phyloP scores from a whole-genome alignment of 2,888 invertebrate genomes.

The Nipponacmea schrenckii region DNA sequence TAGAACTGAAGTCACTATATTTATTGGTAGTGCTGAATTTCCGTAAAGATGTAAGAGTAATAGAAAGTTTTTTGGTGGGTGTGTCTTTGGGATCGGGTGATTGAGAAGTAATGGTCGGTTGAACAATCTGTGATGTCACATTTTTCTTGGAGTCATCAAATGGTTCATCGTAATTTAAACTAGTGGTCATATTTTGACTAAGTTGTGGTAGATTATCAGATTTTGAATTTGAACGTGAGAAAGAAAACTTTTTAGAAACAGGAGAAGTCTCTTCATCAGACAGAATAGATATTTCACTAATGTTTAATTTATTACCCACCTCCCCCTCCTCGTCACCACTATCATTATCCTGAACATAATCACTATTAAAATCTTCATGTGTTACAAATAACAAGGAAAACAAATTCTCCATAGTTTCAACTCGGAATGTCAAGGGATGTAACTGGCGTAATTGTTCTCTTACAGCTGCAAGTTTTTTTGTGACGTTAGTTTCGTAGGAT shows the following conservation, averaged over 20 bases:
- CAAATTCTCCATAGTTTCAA: slow-evolving; percentile 79
- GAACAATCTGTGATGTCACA: slow-evolving; percentile 3
- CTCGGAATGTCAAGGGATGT: slow-evolving; percentile 58
- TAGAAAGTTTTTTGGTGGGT: not conserved
- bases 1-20: slow-evolving; percentile 3
- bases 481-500: slow-evolving; percentile 48
- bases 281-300: slow-evolving; percentile 29
- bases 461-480: slow-evolving; percentile 41
- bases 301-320: slow-evolving; percentile 30
- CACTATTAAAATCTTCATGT: slow-evolving; percentile 70
- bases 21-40: not conserved
- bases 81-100: not conserved
- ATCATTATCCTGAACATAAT: slow-evolving; percentile 68
- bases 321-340: slow-evolving; percentile 47
- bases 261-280: slow-evolving; percentile 33
- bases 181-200: slow-evolving; percentile 22
- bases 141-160: slow-evolving; percentile 26
- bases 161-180: slow-evolving; percentile 44
- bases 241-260: slow-evolving; percentile 1
- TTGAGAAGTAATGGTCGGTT: not conserved
- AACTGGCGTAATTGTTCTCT: slow-evolving; percentile 47
- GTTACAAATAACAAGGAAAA: slow-evolving; percentile 79
- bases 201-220: not conserved
- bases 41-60: not conserved
- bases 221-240: slow-evolving; percentile 8